Base-by-base conservation (phyloP, 2,888 invertebrate genomes). In the Bhutanitis thaidina region DNA sequence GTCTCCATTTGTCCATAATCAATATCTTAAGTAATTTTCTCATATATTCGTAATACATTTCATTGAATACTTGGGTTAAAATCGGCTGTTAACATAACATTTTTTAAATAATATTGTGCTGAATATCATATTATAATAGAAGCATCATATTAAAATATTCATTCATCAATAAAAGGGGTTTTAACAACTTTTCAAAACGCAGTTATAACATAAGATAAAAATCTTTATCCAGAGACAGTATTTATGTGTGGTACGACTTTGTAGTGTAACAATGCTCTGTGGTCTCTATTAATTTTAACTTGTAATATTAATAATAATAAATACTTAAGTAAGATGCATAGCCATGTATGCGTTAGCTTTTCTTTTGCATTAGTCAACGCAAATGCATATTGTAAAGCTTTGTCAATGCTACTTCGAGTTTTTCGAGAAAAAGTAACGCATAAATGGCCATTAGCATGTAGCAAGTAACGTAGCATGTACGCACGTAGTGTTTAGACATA, bases 401-500 rank as follows among this genome's bases (percentile, higher is more conserved):
- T n/a, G n/a, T n/a, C n/a, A n/a, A n/a, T 20, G 2, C 20, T 27
- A 7, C 7, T 27, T 27, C 27, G 8, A 27, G 8, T 27, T 8
- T 7, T 27, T 7, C 1, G 2, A 27, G 8, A 27, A 1, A 8
- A 46, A 48, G 49, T 47, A 59, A 62, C 62, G 60, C 65, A 44
- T 59, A 40, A 56, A 59, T 49, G 52, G 56, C 56, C 60, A 62
- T 55, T 57, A 58, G 67, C 68, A 61, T 61, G 62, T 57, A 58
- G 74, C 66, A 56, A 48, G 53, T 58, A 61, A 62, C 62, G 57
- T 71, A 70, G 78, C 74, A 77, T 76, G 76, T 65, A 60, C 56
- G 74, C 63, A 66, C 70, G 78, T 79, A 80, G 80, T 52, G 59
- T 61, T 70, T 83, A 80, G 78, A 58, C 66, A 67, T 83, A 83